Conservation (phyloP, 2,888 invertebrate species). For the Andrena marginata region DNA sequence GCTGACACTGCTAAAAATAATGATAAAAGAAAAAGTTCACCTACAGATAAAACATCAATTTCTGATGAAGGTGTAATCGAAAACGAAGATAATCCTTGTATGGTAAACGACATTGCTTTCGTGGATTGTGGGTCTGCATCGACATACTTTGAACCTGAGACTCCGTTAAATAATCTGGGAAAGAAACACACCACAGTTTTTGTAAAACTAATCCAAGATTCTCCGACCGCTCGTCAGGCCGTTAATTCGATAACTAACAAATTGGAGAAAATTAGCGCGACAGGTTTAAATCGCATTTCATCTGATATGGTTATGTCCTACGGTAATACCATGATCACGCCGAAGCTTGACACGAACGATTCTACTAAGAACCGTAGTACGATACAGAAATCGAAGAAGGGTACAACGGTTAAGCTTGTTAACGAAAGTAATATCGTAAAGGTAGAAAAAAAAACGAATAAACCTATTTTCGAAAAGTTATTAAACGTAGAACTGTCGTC, state of each 20-base stretch:
- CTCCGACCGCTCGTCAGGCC: not conserved
- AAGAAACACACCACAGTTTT: constrained; percentile 14
- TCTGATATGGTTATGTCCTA: constrained; percentile 33
- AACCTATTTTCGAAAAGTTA: constrained; percentile 4
- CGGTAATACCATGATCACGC: constrained; percentile 42
- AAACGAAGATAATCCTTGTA: constrained; percentile 69
- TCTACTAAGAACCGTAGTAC: not conserved
- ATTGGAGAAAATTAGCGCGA: constrained; percentile 14
- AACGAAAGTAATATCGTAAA: constrained; percentile 25
- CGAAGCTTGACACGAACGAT: constrained; percentile 23
- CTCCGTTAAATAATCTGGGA: not conserved
- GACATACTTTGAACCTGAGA: constrained; percentile 57
- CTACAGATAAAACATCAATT: not conserved
- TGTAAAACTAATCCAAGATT: constrained; percentile 14
- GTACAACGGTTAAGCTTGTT: constrained; percentile 16
- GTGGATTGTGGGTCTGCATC: constrained; percentile 78
- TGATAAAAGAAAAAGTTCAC: constrained; percentile 14
- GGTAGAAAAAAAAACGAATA: constrained; percentile 8
- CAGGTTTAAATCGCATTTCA: constrained; percentile 18
- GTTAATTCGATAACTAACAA: constrained; percentile 25
- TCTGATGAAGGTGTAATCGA: constrained; percentile 57
- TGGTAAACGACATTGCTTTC: constrained; percentile 74
- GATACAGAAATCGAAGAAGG: constrained; percentile 7
- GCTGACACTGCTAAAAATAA: not conserved
- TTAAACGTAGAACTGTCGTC: constrained; percentile 6